Base-by-base conservation (phyloP, 2,888 invertebrate genomes). In the Drosophila testacea region DNA sequence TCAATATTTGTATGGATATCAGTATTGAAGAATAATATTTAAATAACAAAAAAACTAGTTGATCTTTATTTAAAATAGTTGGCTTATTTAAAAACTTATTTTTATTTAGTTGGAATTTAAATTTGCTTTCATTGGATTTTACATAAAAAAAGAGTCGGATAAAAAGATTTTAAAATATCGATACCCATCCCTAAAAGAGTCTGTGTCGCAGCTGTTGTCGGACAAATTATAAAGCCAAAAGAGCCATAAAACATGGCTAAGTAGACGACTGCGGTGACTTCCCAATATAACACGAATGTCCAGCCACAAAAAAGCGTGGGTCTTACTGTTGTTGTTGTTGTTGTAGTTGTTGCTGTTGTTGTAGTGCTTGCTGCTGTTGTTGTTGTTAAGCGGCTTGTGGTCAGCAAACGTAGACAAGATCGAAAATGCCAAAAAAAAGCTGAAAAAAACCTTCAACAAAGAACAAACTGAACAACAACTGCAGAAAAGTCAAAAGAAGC, bases 221-320 rank as follows among this genome's bases (percentile, higher is more conserved):
- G 56, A 79, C 80, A 80, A 77, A 77, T 77, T 80, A 76, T 77
- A 77, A 80, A 76, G 77, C 77, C 77, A 70, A 80, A 76, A 80
- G 66, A 64, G 77, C 75, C 77, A 80, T 80, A 80, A 77, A 77
- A 77, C 80, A 77, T 70, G 77, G 44, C 77, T 76, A 76, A 76
- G 75, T 76, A 76, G 75, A 79, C 63, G 73, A 55, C 59, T 59
- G 62, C 51, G 61, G 57, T 67, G 63, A 56, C 63, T 74, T 56
- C 74, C 65, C 71, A 38, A 50, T 52, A 42, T 32, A 50, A 38
- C n/a, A 52, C 52, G 44, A 54, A 73, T 68, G 79, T 42, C 16
- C 10, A 22, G 22, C 13, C 16, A 16, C 16, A 42, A 11, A 27
- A 27, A 22, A 22, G 42, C 76, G 64, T 61, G 75, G 75, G 74